Evolutionary conservation across 2,113 vertebrate genomes (phyloP), one percentile per base, ranked within the genome.

Genomic region (Prionailurus viverrinus): DNA sequence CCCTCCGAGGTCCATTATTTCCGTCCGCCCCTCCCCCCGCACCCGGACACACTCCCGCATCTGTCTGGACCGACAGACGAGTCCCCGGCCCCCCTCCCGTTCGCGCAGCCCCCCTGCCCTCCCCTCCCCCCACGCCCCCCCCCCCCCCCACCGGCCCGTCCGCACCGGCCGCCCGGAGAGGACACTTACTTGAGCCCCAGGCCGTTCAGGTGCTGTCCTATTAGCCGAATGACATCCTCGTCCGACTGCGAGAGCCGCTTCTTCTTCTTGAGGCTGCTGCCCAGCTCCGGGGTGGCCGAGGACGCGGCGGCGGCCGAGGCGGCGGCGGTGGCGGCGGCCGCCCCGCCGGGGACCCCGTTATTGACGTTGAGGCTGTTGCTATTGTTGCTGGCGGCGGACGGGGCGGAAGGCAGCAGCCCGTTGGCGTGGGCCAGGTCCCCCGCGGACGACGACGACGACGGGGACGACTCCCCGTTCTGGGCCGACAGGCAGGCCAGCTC

Each of bases 131-230:
- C 5, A 31, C 21, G 31, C 48, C 16, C 48, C 74, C 80, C 21
- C 74, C 80, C 21, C 65, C 2, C 76, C 87, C 82, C 41, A 7
- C 69, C 36, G 6, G 90, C 53, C 95, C 4, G 92, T 82, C 79
- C 91, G n/a, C 94, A n/a, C 18, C 84, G 9, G 74, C 95, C 39
- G 84, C 92, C 84, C 27, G 81, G 5, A 9, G 76, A 36, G 63
- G 93, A 41, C 82, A 99, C 99, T 99, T 99, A 99, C 99, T 99
- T 99, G 97, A 99, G 99, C 96, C 99, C 99, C 76, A 99, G 97
- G 86, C 99, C 99, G 98, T 99, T 99, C 76, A 99, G 98, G 99
- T 99, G 99, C 96, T 99, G 99, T 97, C 99, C 99, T 94, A 99
- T 99, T 63, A 99, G 99, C 96, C 99, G 96, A 98, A 99, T 99